These are phyloP conservation scores for Cantharis lateralis DNA, from an alignment of 2,888 invertebrate species.

Conservation along the genomic window DNA sequence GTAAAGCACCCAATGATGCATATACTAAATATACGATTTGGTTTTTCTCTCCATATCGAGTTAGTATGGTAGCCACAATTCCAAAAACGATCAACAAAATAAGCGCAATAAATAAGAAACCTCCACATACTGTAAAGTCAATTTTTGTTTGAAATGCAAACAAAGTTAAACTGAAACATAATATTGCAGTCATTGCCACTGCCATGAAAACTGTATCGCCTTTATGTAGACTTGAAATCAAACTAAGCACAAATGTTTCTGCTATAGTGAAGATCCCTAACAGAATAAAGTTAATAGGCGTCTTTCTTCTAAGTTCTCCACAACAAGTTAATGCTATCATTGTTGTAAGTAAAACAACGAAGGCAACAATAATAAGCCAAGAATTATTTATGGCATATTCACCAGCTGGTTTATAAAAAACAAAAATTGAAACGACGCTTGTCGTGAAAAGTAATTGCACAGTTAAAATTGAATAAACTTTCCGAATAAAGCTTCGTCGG, in stretches of 20 bases:
- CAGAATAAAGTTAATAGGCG: slow-evolving; percentile 88
- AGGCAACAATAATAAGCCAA: slow-evolving; percentile 60
- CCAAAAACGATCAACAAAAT: slow-evolving; percentile 81
- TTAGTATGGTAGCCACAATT: slow-evolving; percentile 65
- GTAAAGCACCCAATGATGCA: slow-evolving; percentile 81
- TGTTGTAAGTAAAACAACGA: slow-evolving; percentile 63
- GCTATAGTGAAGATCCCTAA: slow-evolving; percentile 82
- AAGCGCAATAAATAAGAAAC: slow-evolving; percentile 75
- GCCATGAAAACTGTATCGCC: slow-evolving; percentile 74
- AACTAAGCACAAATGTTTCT: slow-evolving; percentile 80
- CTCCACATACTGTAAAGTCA: slow-evolving; percentile 83
- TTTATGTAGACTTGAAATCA: slow-evolving; percentile 67
- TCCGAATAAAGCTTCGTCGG: slow-evolving; percentile 74
- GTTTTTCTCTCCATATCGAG: slow-evolving; percentile 36
- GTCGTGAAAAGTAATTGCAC: slow-evolving; percentile 81
- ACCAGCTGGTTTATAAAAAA: slow-evolving; percentile 68
- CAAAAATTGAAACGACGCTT: slow-evolving; percentile 76
- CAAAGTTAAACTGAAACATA: slow-evolving; percentile 82
- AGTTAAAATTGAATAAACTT: slow-evolving; percentile 84
- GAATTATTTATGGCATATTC: slow-evolving; percentile 62
- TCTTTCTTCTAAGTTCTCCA: slow-evolving; percentile 76
- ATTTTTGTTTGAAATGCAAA: slow-evolving; percentile 94
- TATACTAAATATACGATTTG: slow-evolving; percentile 74
- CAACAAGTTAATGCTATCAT: slow-evolving; percentile 89
- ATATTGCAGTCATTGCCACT: slow-evolving; percentile 83